Evolutionary conservation across 2,888 invertebrate genomes (phyloP), one percentile per base, ranked within the genome.

Genomic region (Euclidia mi): DNA sequence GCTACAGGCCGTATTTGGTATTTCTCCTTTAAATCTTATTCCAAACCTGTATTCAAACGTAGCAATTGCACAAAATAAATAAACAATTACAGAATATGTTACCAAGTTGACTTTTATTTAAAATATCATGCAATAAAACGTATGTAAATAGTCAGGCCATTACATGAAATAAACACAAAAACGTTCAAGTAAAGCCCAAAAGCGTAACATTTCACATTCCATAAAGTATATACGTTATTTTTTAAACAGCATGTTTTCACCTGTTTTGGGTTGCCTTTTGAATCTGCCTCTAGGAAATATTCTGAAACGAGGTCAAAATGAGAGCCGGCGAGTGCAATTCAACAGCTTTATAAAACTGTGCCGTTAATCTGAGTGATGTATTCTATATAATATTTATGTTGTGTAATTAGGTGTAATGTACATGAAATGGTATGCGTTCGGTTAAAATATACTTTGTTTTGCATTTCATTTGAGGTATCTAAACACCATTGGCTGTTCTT

Each of bases 281-380:
- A 70, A 56, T 61, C 37, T 35, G 43, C 42, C 42, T 53, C 57
- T 64, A 55, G 64, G 47, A 65, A 74, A 72, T 60, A 64, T 70
- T 72, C 59, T 49, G 61, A 58, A 75, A 75, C 49, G 75, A 65
- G 74, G 72, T 70, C 73, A 50, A 35, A 62, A 38, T 38, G 61
- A 74, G 75, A 48, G 72, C 58, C 41, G 55, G 57, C 58, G 40
- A 60, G 64, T 41, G 55, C 49, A 31, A 64, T 74, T 66, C 62
- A 74, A 66, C 56, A 49, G 71, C 41, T 58, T 73, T 59, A 68
- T 56, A 53, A 68, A 68, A 56, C 61, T 32, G 45, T 46, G 50
- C 62, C 61, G 58, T 65, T 71, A 71, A 73, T 63, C 55, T 60
- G 41, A 44, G 41, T 41, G 51, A 60, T 56, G 62, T 70, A 56